A percentile compares a stretch with the other conserved stretches of the same genome.
phyloP scores from a whole-genome alignment of 2,888 invertebrate species.

The Cistogaster globosa region DNA sequence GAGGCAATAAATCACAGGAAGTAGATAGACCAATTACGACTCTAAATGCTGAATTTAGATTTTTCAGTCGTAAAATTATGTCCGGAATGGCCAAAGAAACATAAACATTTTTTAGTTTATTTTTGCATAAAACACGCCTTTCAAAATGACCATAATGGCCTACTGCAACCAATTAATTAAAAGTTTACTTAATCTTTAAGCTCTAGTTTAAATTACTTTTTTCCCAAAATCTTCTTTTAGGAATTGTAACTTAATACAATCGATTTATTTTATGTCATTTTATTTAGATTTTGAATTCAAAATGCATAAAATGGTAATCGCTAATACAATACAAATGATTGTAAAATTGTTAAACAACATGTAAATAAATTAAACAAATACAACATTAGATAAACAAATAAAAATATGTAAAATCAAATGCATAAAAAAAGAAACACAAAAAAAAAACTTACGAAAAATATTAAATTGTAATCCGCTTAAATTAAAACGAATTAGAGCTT shows the following conservation, averaged over 20 bases:
- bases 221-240: too few species aligned
- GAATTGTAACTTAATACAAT: constrained; percentile 11
- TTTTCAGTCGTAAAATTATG: too few species aligned
- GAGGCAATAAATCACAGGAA: too few species aligned
- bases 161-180: too few species aligned
- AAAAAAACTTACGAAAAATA: constrained; percentile 61
- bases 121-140: too few species aligned
- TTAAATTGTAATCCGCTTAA: constrained; percentile 82
- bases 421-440: constrained; percentile 38
- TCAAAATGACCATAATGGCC: too few species aligned
- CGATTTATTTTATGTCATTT: constrained; percentile 2
- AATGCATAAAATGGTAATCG: constrained; percentile 38
- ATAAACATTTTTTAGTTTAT: too few species aligned
- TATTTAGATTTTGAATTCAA: constrained; percentile 41
- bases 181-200: too few species aligned
- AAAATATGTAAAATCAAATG: constrained; percentile 12
- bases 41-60: too few species aligned
- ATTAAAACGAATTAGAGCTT: constrained; percentile 80
- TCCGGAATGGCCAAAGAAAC: too few species aligned
- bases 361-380: constrained; percentile 74
- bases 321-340: constrained; percentile 66
- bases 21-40: too few species aligned
- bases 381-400: constrained; percentile 70
- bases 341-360: constrained; percentile 71
- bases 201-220: too few species aligned